Percentiles rank a stretch among this genome's conserved stretches.
phyloP scores from a whole-genome alignment of 2,797 vertebrate genomes.

The Erethizon dorsatum region DNA sequence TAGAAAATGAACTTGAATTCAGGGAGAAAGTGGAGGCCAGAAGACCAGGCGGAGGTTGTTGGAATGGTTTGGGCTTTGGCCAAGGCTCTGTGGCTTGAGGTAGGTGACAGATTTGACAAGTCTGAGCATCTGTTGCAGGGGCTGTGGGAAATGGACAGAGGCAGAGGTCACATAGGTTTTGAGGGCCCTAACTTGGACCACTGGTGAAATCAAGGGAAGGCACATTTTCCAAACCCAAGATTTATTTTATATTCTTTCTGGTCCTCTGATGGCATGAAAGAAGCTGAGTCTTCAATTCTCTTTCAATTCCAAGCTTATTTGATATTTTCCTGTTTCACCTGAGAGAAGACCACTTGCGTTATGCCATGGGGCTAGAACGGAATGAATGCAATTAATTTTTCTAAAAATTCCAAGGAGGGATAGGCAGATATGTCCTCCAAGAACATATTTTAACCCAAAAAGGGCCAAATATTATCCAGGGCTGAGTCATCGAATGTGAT shows the following conservation, averaged over 20 bases:
- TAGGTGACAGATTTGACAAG: neutral
- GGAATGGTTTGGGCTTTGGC: neutral
- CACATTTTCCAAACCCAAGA: slow-evolving; percentile 22
- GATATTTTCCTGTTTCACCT: slow-evolving; percentile 51
- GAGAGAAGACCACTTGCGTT: slow-evolving; percentile 36
- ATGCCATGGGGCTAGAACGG: neutral
- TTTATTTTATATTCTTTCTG: slow-evolving; percentile 30
- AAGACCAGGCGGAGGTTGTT: neutral
- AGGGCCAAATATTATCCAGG: neutral
- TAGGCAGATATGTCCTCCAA: slow-evolving; percentile 10
- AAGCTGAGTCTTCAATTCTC: slow-evolving; percentile 11
- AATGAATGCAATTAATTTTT: slow-evolving; percentile 36
- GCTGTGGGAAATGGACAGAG: neutral
- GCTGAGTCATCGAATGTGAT: neutral
- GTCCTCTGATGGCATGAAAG: neutral
- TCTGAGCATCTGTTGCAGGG: neutral
- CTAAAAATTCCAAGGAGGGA: slow-evolving; percentile 9
- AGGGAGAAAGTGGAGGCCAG: neutral
- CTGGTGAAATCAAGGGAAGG: neutral
- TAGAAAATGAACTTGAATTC: neutral
- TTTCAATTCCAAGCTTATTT: slow-evolving; percentile 45
- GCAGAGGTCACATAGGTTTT: neutral
- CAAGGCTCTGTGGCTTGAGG: neutral
- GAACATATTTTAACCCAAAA: slow-evolving; percentile 17
- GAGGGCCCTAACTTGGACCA: neutral